Evolutionary conservation across 2,797 vertebrate genomes (phyloP), one percentile per base, ranked within the genome.

Genomic region (Bovichtus variegatus): DNA sequence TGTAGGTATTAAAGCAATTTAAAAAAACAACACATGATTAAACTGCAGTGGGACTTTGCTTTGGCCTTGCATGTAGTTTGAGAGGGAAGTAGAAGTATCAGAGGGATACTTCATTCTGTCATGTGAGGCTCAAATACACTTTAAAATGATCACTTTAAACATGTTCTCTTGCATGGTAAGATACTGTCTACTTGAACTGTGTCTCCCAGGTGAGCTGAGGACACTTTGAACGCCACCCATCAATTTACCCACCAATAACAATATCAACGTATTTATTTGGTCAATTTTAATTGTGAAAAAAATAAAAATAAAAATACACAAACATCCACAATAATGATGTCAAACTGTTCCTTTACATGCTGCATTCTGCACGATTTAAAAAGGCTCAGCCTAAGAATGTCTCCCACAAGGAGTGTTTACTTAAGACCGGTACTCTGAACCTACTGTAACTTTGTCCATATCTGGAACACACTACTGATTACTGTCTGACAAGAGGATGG

Each of bases 381-480:
- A 61, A 25, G 21, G n/a, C 6, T 46, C 13, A 0, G 60, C 10
- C 51, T 71, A 31, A 64, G 29, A 63, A 53, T 31, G 36, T 38
- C 50, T 65, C n/a, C 9, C 2, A 36, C 7, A 19, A 50, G 19
- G 8, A 38, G 25, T 47, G 21, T 38, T n/a, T n/a, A n/a, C n/a
- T n/a, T n/a, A 5, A 27, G 27, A 5, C 27, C 27, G 54, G 58
- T 16, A 15, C 9, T 9, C 21, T 27, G 49, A 64, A 36, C 15
- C 21, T 36, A 6, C 46, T 51, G 38, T 19, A 23, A 27, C 31
- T 71, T 41, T 59, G 40, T 59, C 50, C 46, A 50, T 11, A 63
- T 76, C 43, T 78, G 67, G 50, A 81, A 72, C 71, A 80, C 55
- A 43, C 47, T 15, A 25, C 18, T 62, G 76, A 84, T 43, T 65